Evolutionary conservation across 64 coral and sea anemone species (phyloP), one percentile per base, ranked within the genome.

Genomic region (Exaiptasia diaphana): DNA sequence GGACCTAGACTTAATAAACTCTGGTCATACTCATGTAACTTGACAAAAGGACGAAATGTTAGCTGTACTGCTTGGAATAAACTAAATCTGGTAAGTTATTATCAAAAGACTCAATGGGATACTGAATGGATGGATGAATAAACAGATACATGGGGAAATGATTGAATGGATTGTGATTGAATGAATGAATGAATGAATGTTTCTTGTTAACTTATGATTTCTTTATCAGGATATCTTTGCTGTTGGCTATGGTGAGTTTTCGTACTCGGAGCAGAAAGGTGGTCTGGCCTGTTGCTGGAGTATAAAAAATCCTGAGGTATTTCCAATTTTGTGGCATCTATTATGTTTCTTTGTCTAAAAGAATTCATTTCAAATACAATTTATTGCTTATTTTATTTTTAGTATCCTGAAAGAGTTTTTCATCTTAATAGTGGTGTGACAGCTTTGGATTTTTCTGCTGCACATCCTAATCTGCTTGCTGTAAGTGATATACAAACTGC

Each of bases 51-150:
- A 28, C 81, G 85, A 33, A 99, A 99, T 82, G 85, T 99, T 59
- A 99, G 95, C 75, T 99, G 95, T 35, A 71, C 93, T 38, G 89
- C 95, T 18, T 99, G 95, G 95, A 99, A 99, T 80, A 92, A 92
- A 39, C 79, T 75, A 24, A 92, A 97, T 49, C 75, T 83, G 36
- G 93, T 97, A 40, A 78, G 93, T 65, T 4, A 33, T 65, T 1
- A 1, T 35, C n/a, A n/a, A n/a, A n/a, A n/a, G n/a, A n/a, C n/a
- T n/a, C n/a, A n/a, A n/a, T n/a, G n/a, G n/a, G n/a, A n/a, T n/a
- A n/a, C n/a, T n/a, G n/a, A n/a, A n/a, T n/a, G n/a, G n/a, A n/a
- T n/a, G n/a, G n/a, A 46, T 46, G 15, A 46, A 46, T 46, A 46
- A 46, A 46, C 43, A 46, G 6, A 46, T 46, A 7, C 43, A 46